These are phyloP conservation scores for Cephus rjabovi DNA, from an alignment of 2,888 invertebrate genomes.

Conservation along the genomic window DNA sequence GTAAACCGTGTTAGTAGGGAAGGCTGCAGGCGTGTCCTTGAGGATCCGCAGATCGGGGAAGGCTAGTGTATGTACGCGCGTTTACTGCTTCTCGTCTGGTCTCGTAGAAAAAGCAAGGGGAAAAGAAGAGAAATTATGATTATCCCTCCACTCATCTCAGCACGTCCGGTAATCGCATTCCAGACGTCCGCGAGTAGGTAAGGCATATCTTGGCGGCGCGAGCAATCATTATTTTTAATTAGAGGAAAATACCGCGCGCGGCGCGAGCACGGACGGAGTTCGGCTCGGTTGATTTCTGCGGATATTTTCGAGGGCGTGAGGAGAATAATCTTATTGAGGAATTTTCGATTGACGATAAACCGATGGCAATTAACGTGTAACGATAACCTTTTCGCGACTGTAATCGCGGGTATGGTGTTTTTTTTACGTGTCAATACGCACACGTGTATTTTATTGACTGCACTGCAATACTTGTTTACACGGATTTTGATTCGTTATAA, in stretches of 20 bases:
- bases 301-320: too few species aligned
- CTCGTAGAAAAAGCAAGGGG: background rate
- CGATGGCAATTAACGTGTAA: background rate
- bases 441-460: too few species aligned
- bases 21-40: constrained; percentile 47
- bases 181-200: too few species aligned
- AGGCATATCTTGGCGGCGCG: constrained; percentile 20
- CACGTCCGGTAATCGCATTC: too few species aligned
- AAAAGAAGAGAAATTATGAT: constrained; percentile 4
- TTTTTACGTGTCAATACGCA: too few species aligned
- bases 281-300: too few species aligned
- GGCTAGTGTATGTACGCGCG: background rate
- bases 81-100: background rate
- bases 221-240: constrained; percentile 56
- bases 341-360: background rate
- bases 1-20: background rate
- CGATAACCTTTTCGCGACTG: too few species aligned
- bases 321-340: background rate
- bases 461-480: too few species aligned
- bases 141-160: background rate
- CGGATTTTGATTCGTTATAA: too few species aligned
- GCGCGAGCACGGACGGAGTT: background rate
- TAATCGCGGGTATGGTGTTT: too few species aligned
- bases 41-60: constrained; percentile 11
- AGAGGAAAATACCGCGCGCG: constrained; percentile 43